A percentile compares a stretch with the other conserved stretches of the same genome.
Conservation (phyloP, 2,888 invertebrate species). For the Marasmarcha lunaedactyla region DNA sequence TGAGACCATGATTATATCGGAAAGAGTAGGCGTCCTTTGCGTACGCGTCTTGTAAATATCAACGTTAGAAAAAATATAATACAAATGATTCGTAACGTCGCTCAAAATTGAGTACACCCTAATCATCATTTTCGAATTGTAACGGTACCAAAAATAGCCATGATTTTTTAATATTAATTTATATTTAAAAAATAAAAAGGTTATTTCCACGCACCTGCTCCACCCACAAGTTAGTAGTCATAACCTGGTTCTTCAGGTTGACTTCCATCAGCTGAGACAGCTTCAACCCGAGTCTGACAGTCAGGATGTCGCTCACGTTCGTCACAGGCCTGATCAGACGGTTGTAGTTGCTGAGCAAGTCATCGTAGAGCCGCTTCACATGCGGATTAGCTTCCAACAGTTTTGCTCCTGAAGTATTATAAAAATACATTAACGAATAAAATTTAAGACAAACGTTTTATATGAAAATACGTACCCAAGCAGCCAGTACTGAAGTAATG, state of each 20-base stretch:
- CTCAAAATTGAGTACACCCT: no score
- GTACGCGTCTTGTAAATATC: no score
- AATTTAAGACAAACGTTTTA: neutral
- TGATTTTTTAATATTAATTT: no score
- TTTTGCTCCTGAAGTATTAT: conserved; percentile 43
- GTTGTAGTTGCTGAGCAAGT: conserved; percentile 95
- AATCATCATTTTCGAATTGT: no score
- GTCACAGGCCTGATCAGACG: conserved; percentile 93
- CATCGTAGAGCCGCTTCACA: conserved; percentile 95
- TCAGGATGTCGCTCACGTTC: conserved; percentile 92
- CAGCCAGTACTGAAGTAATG: neutral
- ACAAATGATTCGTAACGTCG: no score
- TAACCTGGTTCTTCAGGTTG: conserved; percentile 92
- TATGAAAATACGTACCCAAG: neutral
- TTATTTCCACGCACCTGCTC: conserved; percentile 86
- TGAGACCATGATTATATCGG: no score
- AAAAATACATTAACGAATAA: no score
- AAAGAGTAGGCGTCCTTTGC: no score
- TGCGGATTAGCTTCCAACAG: conserved; percentile 88
- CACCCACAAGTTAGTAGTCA: conserved; percentile 95
- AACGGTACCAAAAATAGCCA: no score
- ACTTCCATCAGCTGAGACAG: conserved; percentile 92
- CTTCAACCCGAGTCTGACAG: conserved; percentile 91
- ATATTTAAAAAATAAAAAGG: no score
- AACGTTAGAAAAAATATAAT: no score